Evolutionary conservation across 2,113 vertebrate genomes (phyloP).

Genomic region (Lepisosteus osseus): DNA sequence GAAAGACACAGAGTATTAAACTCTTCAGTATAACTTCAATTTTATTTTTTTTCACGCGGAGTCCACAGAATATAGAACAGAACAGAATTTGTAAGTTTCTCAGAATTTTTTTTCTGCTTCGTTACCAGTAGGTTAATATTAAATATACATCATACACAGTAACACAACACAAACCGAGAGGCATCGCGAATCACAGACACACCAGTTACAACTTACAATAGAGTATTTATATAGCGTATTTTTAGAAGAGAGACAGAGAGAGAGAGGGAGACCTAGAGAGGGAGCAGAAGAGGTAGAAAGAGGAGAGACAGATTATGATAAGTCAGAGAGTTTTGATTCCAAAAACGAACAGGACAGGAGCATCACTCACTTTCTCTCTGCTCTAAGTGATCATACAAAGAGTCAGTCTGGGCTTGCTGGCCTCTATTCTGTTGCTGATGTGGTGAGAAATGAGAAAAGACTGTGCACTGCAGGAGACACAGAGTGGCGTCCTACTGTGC

Average conservation of each 20-base stretch:
- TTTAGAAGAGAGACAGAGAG: conserved; percentile 55
- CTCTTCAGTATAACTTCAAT: conserved; percentile 68
- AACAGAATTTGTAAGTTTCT: conserved; percentile 58
- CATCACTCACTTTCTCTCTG: no score
- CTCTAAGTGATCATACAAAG: no score
- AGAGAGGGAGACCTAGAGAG: neutral
- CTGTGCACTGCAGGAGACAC: no score
- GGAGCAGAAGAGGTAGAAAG: neutral
- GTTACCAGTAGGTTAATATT: conserved; percentile 57
- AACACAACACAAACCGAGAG: conserved; percentile 71
- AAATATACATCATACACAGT: conserved; percentile 69
- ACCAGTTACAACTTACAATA: conserved; percentile 70
- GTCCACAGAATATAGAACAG: conserved; percentile 67
- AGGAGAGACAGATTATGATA: no score
- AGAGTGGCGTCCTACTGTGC: no score
- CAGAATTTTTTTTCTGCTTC: conserved; percentile 50
- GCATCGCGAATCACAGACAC: conserved; percentile 67
- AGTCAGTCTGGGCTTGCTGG: no score
- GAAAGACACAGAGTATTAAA: conserved; percentile 38
- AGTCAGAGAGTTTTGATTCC: no score
- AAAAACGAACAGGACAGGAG: no score
- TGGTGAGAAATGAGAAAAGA: no score
- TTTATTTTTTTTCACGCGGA: conserved; percentile 69
- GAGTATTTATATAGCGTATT: conserved; percentile 63
- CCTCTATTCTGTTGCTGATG: no score